Evolutionary conservation across 2,888 invertebrate species (phyloP).

Genomic region (Mythimna albipuncta): DNA sequence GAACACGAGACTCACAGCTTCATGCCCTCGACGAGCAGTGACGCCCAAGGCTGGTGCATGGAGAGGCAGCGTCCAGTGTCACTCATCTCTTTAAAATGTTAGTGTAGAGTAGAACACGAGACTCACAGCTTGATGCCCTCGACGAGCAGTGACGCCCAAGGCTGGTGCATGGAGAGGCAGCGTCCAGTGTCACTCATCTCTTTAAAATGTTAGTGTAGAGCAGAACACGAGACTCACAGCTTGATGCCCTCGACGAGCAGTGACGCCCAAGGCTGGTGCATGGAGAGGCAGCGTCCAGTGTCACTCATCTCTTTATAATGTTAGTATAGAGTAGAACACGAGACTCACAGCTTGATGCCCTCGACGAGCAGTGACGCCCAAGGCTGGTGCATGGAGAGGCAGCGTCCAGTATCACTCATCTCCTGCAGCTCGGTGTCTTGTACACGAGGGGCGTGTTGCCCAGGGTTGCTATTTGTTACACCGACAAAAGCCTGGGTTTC

Average conservation of each 20-base stretch:
- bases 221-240: conserved; percentile 88
- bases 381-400: conserved; percentile 98
- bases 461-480: conserved; percentile 50
- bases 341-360: conserved; percentile 96
- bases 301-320: conserved; percentile 94
- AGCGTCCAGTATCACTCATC: conserved; percentile 96
- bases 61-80: no score
- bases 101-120: no score
- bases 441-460: conserved; percentile 82
- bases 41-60: no score
- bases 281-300: conserved; percentile 95
- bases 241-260: no score
- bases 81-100: no score
- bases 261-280: conserved; percentile 99
- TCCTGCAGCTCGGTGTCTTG: conserved; percentile 95
- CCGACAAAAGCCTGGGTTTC: conserved; percentile 62
- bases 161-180: no score
- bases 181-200: no score
- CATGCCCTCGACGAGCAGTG: no score
- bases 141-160: no score
- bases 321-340: not conserved
- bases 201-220: no score
- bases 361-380: conserved; percentile 97
- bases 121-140: no score
- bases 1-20: no score